These are phyloP conservation scores for Buathra laborator DNA, from an alignment of 2,888 invertebrate genomes.

Conservation along the genomic window DNA sequence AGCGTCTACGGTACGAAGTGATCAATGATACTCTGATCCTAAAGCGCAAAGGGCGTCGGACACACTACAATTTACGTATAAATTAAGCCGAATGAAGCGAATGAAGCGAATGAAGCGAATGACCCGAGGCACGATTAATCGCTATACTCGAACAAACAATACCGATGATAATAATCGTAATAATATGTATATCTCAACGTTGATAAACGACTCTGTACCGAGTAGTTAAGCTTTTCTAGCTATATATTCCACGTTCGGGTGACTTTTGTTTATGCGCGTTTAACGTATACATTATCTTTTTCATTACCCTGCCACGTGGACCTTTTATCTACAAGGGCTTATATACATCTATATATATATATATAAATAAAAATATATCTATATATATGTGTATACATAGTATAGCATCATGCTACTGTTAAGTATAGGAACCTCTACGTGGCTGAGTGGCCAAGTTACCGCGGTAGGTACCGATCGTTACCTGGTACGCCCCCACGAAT, in stretches of 20 bases:
- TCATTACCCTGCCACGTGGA: slow-evolving; percentile 82
- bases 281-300: slow-evolving; percentile 81
- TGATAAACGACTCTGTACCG: slow-evolving; percentile 5
- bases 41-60: slow-evolving; percentile 80
- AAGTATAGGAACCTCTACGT: slow-evolving; percentile 32
- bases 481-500: slow-evolving; percentile 69
- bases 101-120: slow-evolving; percentile 81
- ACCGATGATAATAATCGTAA: slow-evolving; percentile 77
- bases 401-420: not conserved
- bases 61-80: slow-evolving; percentile 81
- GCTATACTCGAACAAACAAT: slow-evolving; percentile 68
- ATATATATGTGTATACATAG: not conserved
- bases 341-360: not conserved
- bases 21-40: slow-evolving; percentile 1
- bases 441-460: slow-evolving; percentile 53
- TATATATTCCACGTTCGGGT: not conserved
- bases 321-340: slow-evolving; percentile 70
- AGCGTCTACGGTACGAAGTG: slow-evolving; percentile 4
- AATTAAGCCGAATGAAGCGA: slow-evolving; percentile 83
- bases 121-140: slow-evolving; percentile 78
- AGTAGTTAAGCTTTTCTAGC: slow-evolving; percentile 1
- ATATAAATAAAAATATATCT: not conserved
- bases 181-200: slow-evolving; percentile 6
- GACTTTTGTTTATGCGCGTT: slow-evolving; percentile 78
- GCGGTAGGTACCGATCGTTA: slow-evolving; percentile 61